These are phyloP conservation scores for Phaethon lepturus DNA, from an alignment of 2,113 vertebrate genomes.

Conservation along the genomic window DNA sequence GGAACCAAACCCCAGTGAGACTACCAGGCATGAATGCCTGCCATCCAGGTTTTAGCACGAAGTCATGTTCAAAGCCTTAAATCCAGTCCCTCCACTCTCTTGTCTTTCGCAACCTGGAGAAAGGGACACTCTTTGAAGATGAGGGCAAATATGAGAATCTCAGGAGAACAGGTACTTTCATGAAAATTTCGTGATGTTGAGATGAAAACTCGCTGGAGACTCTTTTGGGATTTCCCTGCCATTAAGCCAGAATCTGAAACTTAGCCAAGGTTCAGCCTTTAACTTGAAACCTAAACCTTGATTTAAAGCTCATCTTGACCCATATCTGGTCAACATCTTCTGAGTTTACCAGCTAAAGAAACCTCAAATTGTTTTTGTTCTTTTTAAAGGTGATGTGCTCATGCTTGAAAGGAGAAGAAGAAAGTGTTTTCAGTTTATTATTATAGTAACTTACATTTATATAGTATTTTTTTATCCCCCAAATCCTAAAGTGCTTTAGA, in stretches of 20 bases:
- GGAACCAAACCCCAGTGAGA: neutral
- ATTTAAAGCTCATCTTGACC: neutral
- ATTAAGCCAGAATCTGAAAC: slow-evolving; percentile 3
- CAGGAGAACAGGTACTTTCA: neutral
- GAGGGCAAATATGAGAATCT: neutral
- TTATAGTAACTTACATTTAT: neutral
- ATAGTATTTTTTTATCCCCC: neutral
- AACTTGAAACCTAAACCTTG: neutral
- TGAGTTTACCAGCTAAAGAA: neutral
- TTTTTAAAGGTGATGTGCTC: neutral
- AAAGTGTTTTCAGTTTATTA: neutral
- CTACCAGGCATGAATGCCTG: neutral
- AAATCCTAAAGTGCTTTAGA: neutral
- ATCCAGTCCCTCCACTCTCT: neutral
- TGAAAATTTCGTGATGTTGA: neutral
- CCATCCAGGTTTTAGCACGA: neutral
- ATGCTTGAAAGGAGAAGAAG: neutral
- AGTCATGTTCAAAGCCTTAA: neutral
- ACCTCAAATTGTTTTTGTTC: neutral
- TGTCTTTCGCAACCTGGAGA: neutral
- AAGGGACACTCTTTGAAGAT: neutral
- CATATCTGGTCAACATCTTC: neutral
- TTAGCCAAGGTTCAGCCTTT: neutral
- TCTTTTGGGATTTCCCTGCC: neutral
- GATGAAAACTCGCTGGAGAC: neutral